Conservation (phyloP, 2,113 vertebrate genomes). For the Illadopsis cleaveri region DNA sequence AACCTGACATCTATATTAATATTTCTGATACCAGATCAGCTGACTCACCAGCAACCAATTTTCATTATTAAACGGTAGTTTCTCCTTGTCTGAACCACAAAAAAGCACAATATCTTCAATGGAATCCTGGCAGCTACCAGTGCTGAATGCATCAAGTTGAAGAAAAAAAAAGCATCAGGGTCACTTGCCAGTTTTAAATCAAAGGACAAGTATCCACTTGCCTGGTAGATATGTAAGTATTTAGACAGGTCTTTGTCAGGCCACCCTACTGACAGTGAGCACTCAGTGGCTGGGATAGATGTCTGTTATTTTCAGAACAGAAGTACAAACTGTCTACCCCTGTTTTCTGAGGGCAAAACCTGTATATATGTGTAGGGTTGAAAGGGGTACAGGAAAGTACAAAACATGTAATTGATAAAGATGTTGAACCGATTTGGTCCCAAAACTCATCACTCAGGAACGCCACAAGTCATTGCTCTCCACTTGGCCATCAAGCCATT, state of each 20-base stretch:
- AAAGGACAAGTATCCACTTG: neutral
- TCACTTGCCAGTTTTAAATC: neutral
- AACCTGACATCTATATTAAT: neutral
- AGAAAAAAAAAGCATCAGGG: neutral
- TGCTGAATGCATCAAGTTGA: neutral
- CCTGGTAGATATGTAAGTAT: neutral
- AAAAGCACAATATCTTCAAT: neutral
- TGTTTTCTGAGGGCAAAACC: neutral
- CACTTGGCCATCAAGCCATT: neutral
- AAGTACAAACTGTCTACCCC: neutral
- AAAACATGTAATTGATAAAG: neutral
- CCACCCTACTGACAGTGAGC: neutral
- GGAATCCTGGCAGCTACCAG: neutral
- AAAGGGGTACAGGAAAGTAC: neutral
- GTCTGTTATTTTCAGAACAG: neutral
- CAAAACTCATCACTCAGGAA: neutral
- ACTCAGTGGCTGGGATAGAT: neutral
- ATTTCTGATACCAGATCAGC: neutral
- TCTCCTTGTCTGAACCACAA: neutral
- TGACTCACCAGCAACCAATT: neutral
- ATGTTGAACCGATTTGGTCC: fast-evolving
- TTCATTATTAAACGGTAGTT: neutral
- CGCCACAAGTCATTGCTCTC: neutral
- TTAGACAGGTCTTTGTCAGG: neutral
- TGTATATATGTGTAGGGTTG: neutral